Evolutionary conservation across 2,888 invertebrate genomes (phyloP), one percentile per base, ranked within the genome.

Genomic region (Megalurothrips usitatus): DNA sequence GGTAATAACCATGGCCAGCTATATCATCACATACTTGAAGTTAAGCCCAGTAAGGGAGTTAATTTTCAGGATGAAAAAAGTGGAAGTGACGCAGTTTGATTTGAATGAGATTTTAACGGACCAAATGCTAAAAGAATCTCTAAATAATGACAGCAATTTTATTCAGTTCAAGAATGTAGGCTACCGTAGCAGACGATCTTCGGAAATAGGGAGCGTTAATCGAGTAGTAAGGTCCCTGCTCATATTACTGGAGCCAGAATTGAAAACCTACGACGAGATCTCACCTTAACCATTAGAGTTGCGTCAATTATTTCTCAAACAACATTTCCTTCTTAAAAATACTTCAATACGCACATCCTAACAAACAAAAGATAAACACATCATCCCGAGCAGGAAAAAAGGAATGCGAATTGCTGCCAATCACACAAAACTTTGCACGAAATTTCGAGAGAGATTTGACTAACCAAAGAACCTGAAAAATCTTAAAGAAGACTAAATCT

Each of bases 331-430:
- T 75, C 68, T 11, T 68, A 23, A 23, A 10, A 75, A 23, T 75
- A 75, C 6, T 26, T 58, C 23, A 75, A 75, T 75, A 75, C 68
- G 68, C 68, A 75, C 26, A 75, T 75, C 68, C 68, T 75, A 75
- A 75, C 68, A 75, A 75, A 75, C 68, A 75, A 75, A 75, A 75
- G 68, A 75, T 26, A 75, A 26, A 75, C 68, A 75, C 68, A 26
- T 26, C 68, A 26, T 26, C 11, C 14, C 58, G 58, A 68, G 26
- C 26, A 23, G 26, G 26, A 75, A 68, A 75, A 75, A 75, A 12
- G 68, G 68, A 26, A 75, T 75, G 9, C 68, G 12, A 12, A 75
- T 12, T 26, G 68, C 12, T 75, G 26, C 68, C 68, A 75, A 58
- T 19, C 14, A 6, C 19, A 58, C 17, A 58, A 43, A 43, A 43